Percentiles rank a stretch among this genome's conserved stretches.
Evolutionary conservation across 2,113 vertebrate species (phyloP).

Genomic region (Suncus etruscus): DNA sequence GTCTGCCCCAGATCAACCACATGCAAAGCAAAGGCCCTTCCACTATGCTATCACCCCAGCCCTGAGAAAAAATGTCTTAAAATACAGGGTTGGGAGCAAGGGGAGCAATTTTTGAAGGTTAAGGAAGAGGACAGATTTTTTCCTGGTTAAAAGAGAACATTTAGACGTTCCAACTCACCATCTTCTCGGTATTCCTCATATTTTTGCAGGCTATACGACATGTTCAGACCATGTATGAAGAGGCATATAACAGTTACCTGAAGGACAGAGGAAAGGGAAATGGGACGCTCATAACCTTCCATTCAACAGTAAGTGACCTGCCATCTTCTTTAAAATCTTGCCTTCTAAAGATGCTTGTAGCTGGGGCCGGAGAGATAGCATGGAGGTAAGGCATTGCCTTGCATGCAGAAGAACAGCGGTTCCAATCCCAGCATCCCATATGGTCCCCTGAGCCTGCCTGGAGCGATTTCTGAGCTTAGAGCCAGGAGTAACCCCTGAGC

Average conservation of each 20-base stretch:
- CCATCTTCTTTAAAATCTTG: background rate
- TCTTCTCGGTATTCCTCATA: background rate
- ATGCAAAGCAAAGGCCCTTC: too few relatives aligned
- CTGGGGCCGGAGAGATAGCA: too few relatives aligned
- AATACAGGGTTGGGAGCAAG: background rate
- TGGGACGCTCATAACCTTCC: slow-evolving; percentile 86
- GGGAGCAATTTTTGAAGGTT: background rate
- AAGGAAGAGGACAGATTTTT: background rate
- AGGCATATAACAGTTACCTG: slow-evolving; percentile 88
- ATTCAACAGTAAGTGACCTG: slow-evolving; percentile 86
- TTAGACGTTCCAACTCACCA: background rate
- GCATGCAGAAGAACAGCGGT: too few relatives aligned
- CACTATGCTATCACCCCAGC: too few relatives aligned
- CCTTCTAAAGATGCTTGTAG: background rate
- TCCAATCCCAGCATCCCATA: too few relatives aligned
- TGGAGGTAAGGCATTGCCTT: too few relatives aligned
- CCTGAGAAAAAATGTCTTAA: background rate
- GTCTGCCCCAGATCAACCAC: too few relatives aligned
- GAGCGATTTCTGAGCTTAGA: too few relatives aligned
- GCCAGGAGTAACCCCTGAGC: too few relatives aligned
- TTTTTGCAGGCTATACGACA: slow-evolving; percentile 92
- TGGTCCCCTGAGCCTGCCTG: too few relatives aligned
- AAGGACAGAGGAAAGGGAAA: slow-evolving; percentile 86
- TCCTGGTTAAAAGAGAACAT: background rate
- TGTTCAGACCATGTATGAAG: slow-evolving; percentile 91